Base-by-base conservation (phyloP, 2,888 invertebrate species). In the Polyommatus icarus region DNA sequence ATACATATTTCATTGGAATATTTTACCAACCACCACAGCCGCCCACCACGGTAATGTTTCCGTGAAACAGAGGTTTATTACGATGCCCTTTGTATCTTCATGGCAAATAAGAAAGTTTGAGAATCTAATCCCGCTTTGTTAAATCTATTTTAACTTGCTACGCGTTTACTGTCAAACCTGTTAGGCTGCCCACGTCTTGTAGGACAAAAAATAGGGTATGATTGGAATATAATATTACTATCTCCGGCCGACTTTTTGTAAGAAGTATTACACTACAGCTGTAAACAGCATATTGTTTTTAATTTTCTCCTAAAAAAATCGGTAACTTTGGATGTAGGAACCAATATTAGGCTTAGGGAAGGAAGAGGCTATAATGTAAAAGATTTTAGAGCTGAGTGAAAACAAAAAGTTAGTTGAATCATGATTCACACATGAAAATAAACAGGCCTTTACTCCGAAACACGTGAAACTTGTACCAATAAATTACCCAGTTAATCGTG, bases 1-100 rank as follows among this genome's bases (percentile, higher is more conserved):
- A 93, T 92, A 92, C 92, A 90, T 91, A 92, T 93, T 92, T 91
- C 90, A 92, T 92, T 91, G 93, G 88, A 88, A 91, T 91, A 91
- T 90, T 90, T 88, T 87, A 87, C 88, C 84, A 88, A 84, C 89
- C 88, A 87, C 88, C 86, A 85, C 87, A 84, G 84, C 61, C 20
- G 29, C 67, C 29, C 29, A 29, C 29, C 67, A 29, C 29, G 24
- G 24, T 67, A 67, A 67, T 89, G 89, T 90, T 91, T 89, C 89
- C 85, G 46, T 46, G 89, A 90, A 90, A 90, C 87, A 87, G 83
- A 86, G 85, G 89, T 90, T 91, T 90, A 91, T 92, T 90, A 90
- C 83, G 78, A 79, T 78, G 78, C 59, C 76, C 76, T 77, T 78
- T 77, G 61, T 78, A 76, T 75, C 78, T 46, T 32, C 54, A 29